Evolutionary conservation across 23 tunicate species (phyloP).

Genomic region (Trididemnum nubilum): DNA sequence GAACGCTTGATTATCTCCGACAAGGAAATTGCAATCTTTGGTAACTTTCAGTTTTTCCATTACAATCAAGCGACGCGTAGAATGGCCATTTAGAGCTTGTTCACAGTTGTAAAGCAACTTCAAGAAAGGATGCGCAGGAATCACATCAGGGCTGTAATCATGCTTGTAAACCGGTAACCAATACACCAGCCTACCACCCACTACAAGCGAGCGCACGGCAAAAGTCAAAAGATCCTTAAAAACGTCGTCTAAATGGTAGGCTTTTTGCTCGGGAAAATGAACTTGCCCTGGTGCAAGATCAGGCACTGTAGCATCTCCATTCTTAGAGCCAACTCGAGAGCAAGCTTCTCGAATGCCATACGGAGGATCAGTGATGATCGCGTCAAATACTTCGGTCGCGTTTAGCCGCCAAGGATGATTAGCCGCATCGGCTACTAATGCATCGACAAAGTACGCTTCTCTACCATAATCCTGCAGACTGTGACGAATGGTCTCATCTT

Average conservation of each 20-base stretch:
- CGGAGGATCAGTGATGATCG: constrained; percentile 99
- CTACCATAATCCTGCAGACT: constrained; percentile 62
- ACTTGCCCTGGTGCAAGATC: constrained; percentile 41
- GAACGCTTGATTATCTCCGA: constrained; percentile 12
- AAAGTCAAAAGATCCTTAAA: constrained; percentile 83
- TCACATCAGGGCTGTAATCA: constrained; percentile 59
- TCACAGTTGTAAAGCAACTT: constrained; percentile 82
- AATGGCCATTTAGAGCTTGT: constrained; percentile 81
- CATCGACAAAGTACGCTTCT: constrained; percentile 66
- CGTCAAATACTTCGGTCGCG: constrained; percentile 67
- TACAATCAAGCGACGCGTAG: constrained; percentile 85
- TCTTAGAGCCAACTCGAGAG: constrained; percentile 67
- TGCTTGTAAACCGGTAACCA: constrained; percentile 88
- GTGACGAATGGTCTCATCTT: constrained; percentile 82
- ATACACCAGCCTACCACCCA: constrained; percentile 89
- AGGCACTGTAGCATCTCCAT: constrained; percentile 25
- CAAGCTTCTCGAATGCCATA: constrained; percentile 96
- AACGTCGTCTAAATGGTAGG: constrained; percentile 87
- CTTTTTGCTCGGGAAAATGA: constrained; percentile 89
- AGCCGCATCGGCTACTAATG: constrained; percentile 76
- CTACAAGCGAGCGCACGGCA: constrained; percentile 53
- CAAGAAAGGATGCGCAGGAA: constrained; percentile 77
- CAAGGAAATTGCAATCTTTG: background rate
- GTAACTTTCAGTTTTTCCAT: constrained; percentile 58
- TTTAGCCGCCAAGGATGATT: constrained; percentile 62